Base-by-base conservation (phyloP, 2,113 vertebrate species). In the Coracopsis vasa region DNA sequence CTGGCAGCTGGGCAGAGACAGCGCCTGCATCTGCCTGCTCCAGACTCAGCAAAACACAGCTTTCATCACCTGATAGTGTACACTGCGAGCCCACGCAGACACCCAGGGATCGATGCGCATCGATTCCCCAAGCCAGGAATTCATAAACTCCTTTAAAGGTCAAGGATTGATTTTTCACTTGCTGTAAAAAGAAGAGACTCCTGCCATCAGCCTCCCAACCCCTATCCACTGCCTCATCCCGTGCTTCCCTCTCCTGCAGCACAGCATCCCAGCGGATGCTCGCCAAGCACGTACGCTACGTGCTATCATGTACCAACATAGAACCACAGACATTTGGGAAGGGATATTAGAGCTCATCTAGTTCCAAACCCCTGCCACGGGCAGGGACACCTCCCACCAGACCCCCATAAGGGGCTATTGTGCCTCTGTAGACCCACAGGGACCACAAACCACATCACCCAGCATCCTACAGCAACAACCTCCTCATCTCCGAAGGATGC, bases 141-240 rank as follows among this genome's bases (percentile, higher is more conserved):
- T 98, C 98, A 98, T 98, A 98, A 98, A 98, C 97, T 98, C 97
- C 98, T 98, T 97, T 97, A 98, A 97, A 98, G 98, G 98, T 98
- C 98, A 98, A 67, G 90, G 94, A 98, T 98, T 97, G 97, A 98
- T 98, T 98, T 98, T 97, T 97, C 92, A 96, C 95, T 95, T 97
- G 93, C 83, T 85, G 96, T 95, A 88, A 97, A 92, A 97, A 97
- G 96, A 96, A 95, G 95, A 95, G 79, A 91, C 91, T 97, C 86
- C 85, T 96, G 89, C 92, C 86, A 87, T 96, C 95, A 72, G 20
- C 70, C 85, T 80, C 90, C 87, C 21, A 3, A 3, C 84, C 87
- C 91, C 82, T 47, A 3, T 13, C 80, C 27, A 21, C 77, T 28
- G 11, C 0, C 74, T 53, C 4, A 4, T 41, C 56, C 74, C 4